Evolutionary conservation across 1,140 invertebrate genomes (phyloP).

Genomic region (Trigoniulus corallinus): DNA sequence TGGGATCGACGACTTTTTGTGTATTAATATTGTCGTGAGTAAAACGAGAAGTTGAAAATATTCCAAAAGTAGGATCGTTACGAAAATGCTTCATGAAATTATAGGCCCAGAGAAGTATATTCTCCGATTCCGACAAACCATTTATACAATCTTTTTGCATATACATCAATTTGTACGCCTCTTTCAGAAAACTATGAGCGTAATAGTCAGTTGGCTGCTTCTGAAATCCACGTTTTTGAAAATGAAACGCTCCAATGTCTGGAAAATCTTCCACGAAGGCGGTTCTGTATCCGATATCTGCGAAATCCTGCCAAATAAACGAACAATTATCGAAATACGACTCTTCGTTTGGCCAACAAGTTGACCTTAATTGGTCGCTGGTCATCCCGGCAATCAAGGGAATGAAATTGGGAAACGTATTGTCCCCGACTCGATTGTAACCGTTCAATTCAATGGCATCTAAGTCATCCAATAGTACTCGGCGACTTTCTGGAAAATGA

Average conservation of each 20-base stretch:
- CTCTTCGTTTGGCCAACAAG: background rate
- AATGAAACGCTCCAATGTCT: background rate
- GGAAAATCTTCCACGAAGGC: background rate
- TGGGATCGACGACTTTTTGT: background rate
- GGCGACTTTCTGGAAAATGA: background rate
- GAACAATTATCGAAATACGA: background rate
- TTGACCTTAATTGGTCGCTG: background rate
- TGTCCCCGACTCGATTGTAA: background rate
- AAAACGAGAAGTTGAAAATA: background rate
- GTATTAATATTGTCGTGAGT: background rate
- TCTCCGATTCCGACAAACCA: background rate
- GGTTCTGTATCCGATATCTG: background rate
- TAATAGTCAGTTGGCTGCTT: background rate
- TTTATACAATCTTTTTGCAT: background rate
- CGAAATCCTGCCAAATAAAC: background rate
- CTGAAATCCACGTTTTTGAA: background rate
- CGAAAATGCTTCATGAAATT: background rate
- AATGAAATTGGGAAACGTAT: background rate
- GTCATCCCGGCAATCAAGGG: background rate
- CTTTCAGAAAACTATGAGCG: constrained; percentile 25
- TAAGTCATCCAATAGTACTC: background rate
- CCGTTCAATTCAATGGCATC: background rate
- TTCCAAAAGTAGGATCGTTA: background rate
- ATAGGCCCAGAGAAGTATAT: background rate
- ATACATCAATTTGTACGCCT: background rate